Evolutionary conservation across 2,113 vertebrate genomes (phyloP).

Genomic region (Perccottus glenii): DNA sequence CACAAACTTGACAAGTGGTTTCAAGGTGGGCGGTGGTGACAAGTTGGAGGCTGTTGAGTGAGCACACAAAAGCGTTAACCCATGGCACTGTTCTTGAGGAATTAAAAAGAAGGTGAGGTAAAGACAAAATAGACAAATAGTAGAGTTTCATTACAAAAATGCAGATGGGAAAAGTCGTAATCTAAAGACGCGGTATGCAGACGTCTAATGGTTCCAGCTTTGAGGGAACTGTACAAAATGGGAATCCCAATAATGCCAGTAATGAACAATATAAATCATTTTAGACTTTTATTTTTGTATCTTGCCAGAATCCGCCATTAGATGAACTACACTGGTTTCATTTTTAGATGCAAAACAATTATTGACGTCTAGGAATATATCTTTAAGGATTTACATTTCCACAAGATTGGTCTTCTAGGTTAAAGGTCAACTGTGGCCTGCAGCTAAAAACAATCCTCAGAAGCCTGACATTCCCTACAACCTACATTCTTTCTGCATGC

Average conservation of each 20-base stretch:
- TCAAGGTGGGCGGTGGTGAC: constrained; percentile 41
- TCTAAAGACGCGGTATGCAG: too few species aligned
- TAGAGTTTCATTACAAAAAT: neutral
- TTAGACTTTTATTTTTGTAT: too few species aligned
- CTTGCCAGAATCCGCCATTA: too few species aligned
- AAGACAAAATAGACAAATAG: neutral
- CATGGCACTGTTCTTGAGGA: constrained; percentile 9
- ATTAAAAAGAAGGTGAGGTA: constrained; percentile 2
- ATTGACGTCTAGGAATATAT: neutral
- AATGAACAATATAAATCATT: too few species aligned
- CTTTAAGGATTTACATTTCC: constrained; percentile 8
- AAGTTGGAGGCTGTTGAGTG: constrained; percentile 38
- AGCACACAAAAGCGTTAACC: constrained; percentile 7
- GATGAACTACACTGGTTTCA: too few species aligned
- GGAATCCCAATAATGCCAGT: too few species aligned
- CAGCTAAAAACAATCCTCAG: constrained; percentile 16
- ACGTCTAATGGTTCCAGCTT: too few species aligned
- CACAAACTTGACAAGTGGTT: constrained; percentile 54
- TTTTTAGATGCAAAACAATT: neutral
- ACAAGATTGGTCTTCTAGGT: constrained; percentile 5
- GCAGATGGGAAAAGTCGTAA: too few species aligned
- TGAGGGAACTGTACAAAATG: too few species aligned
- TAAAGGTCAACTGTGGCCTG: constrained; percentile 13
- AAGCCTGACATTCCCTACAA: constrained; percentile 2
- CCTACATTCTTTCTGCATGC: constrained; percentile 17